These are phyloP conservation scores for Platysternon megacephalum DNA, from an alignment of 2,113 vertebrate species.

Conservation along the genomic window DNA sequence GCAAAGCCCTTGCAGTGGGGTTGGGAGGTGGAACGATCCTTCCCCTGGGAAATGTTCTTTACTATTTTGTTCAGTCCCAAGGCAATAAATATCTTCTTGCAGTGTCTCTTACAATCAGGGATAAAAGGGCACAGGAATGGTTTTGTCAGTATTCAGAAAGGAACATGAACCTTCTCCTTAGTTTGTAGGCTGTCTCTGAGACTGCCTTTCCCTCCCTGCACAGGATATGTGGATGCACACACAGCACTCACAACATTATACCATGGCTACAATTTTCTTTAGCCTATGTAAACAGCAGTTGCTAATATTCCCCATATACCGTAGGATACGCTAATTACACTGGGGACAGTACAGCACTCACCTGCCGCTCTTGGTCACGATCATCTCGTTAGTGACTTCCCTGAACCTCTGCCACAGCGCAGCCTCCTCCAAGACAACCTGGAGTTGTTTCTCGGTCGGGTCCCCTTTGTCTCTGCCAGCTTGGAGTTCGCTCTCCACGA, in stretches of 20 bases:
- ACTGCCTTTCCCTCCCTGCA: background rate
- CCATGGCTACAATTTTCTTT: background rate
- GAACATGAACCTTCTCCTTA: background rate
- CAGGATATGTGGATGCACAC: background rate
- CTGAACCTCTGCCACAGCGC: conserved; percentile 95
- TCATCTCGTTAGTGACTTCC: conserved; percentile 97
- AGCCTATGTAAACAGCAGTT: background rate
- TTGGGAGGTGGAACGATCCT: background rate
- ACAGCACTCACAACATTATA: background rate
- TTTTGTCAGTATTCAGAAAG: background rate
- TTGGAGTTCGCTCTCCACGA: conserved; percentile 91
- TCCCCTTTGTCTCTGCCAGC: conserved; percentile 94
- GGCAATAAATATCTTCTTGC: background rate
- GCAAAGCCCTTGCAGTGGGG: background rate
- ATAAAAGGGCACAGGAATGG: background rate
- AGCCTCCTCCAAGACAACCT: conserved; percentile 90
- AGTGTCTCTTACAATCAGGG: background rate
- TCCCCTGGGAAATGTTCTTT: background rate
- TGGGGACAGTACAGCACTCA: conserved; percentile 66
- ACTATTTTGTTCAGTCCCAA: background rate
- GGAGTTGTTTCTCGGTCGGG: conserved; percentile 92
- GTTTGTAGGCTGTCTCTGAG: background rate
- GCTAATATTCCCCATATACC: background rate
- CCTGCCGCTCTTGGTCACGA: conserved; percentile 98
- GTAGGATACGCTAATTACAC: background rate